phyloP scores from a whole-genome alignment of 2,888 invertebrate species.

The Cataglyphis albicans region DNA sequence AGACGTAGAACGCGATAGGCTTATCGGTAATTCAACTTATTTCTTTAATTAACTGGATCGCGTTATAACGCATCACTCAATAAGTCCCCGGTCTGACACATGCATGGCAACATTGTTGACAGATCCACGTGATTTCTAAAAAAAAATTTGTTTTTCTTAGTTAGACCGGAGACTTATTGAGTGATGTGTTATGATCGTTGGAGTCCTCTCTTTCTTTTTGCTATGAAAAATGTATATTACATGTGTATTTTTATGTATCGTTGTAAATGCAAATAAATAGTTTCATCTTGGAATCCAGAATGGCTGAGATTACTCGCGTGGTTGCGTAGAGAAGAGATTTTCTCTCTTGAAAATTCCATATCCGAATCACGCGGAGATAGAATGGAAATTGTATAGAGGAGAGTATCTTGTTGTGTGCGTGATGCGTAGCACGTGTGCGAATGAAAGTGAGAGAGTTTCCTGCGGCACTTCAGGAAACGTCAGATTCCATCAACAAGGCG shows the following conservation, averaged over 20 bases:
- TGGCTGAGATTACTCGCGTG: constrained; percentile 28
- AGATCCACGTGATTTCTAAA: too few species aligned
- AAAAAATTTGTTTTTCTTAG: too few species aligned
- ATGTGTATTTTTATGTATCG: background rate
- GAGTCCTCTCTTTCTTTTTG: background rate
- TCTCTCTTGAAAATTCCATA: constrained; percentile 23
- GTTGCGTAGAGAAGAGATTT: constrained; percentile 22
- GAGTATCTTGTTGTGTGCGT: constrained; percentile 4
- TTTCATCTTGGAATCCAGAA: constrained; percentile 5
- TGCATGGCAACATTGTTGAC: too few species aligned
- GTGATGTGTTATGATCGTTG: background rate
- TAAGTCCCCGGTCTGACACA: too few species aligned
- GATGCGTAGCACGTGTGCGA: constrained; percentile 50
- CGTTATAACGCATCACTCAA: background rate
- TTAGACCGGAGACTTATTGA: too few species aligned
- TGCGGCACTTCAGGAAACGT: constrained; percentile 36
- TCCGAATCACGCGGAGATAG: constrained; percentile 3
- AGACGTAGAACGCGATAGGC: background rate
- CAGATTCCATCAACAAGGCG: constrained; percentile 28
- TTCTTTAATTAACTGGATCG: background rate
- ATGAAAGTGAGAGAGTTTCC: constrained; percentile 53
- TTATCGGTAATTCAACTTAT: constrained; percentile 22
- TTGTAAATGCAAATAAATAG: background rate
- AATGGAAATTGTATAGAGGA: constrained; percentile 27
- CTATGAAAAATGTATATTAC: constrained; percentile 1